phyloP scores from a whole-genome alignment of 2,888 invertebrate species.

The Dicranocentrus wangi region DNA sequence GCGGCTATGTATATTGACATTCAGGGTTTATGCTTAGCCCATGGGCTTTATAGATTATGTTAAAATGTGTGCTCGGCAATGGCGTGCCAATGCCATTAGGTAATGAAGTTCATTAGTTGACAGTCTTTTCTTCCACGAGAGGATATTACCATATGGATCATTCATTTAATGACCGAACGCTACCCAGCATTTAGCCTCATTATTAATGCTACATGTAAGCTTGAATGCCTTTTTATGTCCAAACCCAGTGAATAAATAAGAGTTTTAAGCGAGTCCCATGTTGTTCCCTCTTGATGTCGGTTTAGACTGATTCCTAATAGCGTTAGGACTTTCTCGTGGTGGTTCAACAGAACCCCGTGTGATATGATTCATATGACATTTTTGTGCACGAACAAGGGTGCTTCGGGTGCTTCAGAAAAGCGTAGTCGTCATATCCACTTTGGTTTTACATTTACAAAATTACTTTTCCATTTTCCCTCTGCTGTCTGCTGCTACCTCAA shows the following conservation, averaged over 20 bases:
- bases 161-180: constrained; percentile 8
- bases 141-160: neutral
- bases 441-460: too few relatives aligned
- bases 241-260: constrained; percentile 1
- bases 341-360: too few relatives aligned
- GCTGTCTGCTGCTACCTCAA: too few relatives aligned
- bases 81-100: constrained; percentile 35
- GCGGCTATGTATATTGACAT: neutral
- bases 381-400: too few relatives aligned
- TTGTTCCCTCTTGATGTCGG: too few relatives aligned
- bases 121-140: constrained; percentile 3
- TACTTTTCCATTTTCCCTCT: too few relatives aligned
- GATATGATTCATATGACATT: too few relatives aligned
- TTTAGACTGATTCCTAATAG: too few relatives aligned
- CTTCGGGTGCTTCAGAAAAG: too few relatives aligned
- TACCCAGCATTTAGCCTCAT: neutral
- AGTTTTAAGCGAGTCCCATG: neutral
- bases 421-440: too few relatives aligned
- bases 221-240: neutral
- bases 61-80: neutral
- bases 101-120: constrained; percentile 39
- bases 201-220: neutral
- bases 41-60: neutral
- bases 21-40: neutral
- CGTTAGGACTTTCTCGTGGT: too few relatives aligned